Conservation (phyloP, 2,888 invertebrate species). For the Callyntrura sp. region DNA sequence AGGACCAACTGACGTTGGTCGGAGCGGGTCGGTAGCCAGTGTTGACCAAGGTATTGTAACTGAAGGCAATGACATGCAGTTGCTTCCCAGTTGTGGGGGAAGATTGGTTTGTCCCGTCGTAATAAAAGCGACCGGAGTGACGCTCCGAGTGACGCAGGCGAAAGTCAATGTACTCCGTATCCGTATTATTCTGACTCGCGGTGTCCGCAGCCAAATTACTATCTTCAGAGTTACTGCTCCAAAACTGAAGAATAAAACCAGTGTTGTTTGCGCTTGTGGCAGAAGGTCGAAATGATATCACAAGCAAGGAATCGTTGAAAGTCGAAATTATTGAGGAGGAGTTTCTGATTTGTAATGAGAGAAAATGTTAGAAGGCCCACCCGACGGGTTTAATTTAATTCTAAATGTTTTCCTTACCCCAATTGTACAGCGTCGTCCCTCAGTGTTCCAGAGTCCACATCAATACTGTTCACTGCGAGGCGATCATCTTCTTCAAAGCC, state of each 20-base stretch:
- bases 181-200: not conserved
- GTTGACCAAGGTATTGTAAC: not conserved
- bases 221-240: not conserved
- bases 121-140: not conserved
- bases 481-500: constrained; percentile 43
- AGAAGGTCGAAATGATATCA: constrained; percentile 21
- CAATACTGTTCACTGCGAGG: constrained; percentile 46
- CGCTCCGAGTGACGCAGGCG: not conserved
- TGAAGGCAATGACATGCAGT: constrained; percentile 39
- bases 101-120: not conserved
- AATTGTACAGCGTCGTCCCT: constrained; percentile 8
- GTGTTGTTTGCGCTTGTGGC: not conserved
- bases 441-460: constrained; percentile 28
- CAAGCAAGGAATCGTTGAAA: constrained; percentile 27
- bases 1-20: not conserved
- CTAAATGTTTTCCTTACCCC: constrained; percentile 5
- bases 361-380: not conserved
- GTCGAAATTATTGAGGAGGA: not conserved
- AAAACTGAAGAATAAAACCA: constrained; percentile 16
- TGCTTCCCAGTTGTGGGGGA: not conserved
- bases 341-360: not conserved
- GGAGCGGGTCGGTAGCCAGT: not conserved
- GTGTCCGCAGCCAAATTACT: not conserved
- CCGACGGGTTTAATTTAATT: not conserved
- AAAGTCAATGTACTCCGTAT: not conserved